Evolutionary conservation across 2,888 invertebrate species (phyloP).

Genomic region (Drosophila lacicola): DNA sequence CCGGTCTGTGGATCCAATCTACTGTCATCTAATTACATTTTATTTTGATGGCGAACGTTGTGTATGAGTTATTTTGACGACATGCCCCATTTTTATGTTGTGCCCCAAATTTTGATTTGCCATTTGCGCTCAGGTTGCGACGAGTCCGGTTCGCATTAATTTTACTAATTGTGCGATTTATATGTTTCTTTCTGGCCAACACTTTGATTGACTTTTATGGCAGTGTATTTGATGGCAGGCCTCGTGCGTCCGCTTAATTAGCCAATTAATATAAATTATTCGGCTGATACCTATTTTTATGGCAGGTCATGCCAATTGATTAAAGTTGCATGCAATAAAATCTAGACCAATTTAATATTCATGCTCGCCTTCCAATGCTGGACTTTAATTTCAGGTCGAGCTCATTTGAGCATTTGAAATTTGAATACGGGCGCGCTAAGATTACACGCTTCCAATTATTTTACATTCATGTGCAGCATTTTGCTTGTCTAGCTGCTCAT

Average conservation of each 20-base stretch:
- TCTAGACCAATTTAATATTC: slow-evolving; percentile 21
- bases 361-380: background rate
- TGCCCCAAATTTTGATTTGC: slow-evolving; percentile 7
- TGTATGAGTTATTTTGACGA: slow-evolving; percentile 60
- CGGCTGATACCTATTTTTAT: slow-evolving; percentile 2
- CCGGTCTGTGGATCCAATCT: slow-evolving; percentile 10
- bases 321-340: slow-evolving; percentile 13
- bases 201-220: slow-evolving; percentile 28
- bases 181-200: slow-evolving; percentile 13
- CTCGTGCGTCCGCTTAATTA: slow-evolving; percentile 23
- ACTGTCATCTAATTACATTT: slow-evolving; percentile 48
- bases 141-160: slow-evolving; percentile 25
- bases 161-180: slow-evolving; percentile 46
- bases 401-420: background rate
- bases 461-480: slow-evolving; percentile 12
- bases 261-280: slow-evolving; percentile 44
- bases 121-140: slow-evolving; percentile 15
- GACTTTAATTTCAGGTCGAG: background rate
- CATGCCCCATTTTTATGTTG: slow-evolving; percentile 31
- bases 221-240: slow-evolving; percentile 12
- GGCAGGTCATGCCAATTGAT: slow-evolving; percentile 12
- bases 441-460: slow-evolving; percentile 25
- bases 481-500: slow-evolving; percentile 14
- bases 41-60: slow-evolving; percentile 41
- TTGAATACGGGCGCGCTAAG: background rate